These are phyloP conservation scores for Lindbergichthys nudifrons DNA, from an alignment of 2,797 vertebrate genomes.

Conservation along the genomic window DNA sequence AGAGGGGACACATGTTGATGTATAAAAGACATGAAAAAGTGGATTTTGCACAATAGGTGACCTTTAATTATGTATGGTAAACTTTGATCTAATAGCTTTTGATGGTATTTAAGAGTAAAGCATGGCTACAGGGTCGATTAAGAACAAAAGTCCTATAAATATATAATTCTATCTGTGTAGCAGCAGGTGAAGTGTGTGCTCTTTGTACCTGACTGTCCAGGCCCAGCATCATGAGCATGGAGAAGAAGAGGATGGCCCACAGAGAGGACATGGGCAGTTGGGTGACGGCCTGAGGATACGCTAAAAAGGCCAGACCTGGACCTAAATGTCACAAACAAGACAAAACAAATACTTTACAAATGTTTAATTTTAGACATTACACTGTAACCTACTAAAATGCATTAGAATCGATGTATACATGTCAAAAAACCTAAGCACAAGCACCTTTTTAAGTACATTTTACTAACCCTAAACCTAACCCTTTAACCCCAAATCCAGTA, in stretches of 20 bases:
- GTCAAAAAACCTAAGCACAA: background rate
- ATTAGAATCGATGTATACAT: background rate
- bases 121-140: background rate
- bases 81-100: background rate
- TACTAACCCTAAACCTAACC: too few relatives aligned
- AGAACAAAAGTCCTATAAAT: background rate
- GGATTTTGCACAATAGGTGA: too few relatives aligned
- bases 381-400: background rate
- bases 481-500: background rate
- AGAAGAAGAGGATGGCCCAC: slow-evolving; percentile 95
- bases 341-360: background rate
- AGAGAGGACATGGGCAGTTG: slow-evolving; percentile 92
- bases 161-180: background rate
- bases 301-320: slow-evolving; percentile 92
- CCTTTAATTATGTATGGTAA: too few relatives aligned
- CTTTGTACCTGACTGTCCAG: slow-evolving; percentile 89
- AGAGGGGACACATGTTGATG: too few relatives aligned
- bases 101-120: background rate
- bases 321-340: slow-evolving; percentile 76
- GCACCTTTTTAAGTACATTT: background rate
- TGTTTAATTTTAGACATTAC: background rate
- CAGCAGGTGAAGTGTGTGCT: background rate
- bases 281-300: slow-evolving; percentile 92
- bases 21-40: too few relatives aligned
- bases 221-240: slow-evolving; percentile 95